Percentiles rank a stretch among this genome's conserved stretches.
phyloP scores from a whole-genome alignment of 2,888 invertebrate species.

The Phlogophora meticulosa region DNA sequence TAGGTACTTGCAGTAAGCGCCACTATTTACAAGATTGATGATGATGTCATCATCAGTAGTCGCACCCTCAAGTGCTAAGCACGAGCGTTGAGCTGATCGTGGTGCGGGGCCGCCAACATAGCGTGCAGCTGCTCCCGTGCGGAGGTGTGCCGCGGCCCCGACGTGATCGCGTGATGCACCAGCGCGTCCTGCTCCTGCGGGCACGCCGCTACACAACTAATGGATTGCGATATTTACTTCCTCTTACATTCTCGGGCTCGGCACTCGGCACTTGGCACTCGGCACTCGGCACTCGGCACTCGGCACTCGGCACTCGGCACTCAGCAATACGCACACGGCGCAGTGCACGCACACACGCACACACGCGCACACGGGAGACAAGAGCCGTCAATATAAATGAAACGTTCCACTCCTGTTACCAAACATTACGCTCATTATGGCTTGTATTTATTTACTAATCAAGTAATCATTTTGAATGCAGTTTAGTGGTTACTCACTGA shows the following conservation, averaged over 20 bases:
- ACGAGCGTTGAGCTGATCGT: too few species aligned
- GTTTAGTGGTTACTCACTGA: too few species aligned
- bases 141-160: background rate
- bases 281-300: too few species aligned
- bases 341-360: too few species aligned
- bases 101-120: constrained; percentile 12
- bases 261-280: too few species aligned
- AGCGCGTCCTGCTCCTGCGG: constrained; percentile 9
- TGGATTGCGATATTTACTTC: constrained; percentile 27
- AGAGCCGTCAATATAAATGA: background rate
- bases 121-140: constrained; percentile 27
- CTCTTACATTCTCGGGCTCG: background rate
- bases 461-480: too few species aligned
- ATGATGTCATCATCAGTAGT: background rate
- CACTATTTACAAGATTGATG: background rate
- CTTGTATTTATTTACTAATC: too few species aligned
- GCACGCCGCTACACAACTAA: background rate
- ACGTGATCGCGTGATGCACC: constrained; percentile 19
- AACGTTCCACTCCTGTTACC: background rate
- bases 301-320: too few species aligned
- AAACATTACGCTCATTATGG: background rate
- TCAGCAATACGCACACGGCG: too few species aligned
- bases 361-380: constrained; percentile 1
- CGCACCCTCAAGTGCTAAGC: background rate
- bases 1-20: background rate